Percentiles rank a stretch among this genome's conserved stretches.
phyloP scores from a whole-genome alignment of 2,888 invertebrate species.

The Escarpia spicata region DNA sequence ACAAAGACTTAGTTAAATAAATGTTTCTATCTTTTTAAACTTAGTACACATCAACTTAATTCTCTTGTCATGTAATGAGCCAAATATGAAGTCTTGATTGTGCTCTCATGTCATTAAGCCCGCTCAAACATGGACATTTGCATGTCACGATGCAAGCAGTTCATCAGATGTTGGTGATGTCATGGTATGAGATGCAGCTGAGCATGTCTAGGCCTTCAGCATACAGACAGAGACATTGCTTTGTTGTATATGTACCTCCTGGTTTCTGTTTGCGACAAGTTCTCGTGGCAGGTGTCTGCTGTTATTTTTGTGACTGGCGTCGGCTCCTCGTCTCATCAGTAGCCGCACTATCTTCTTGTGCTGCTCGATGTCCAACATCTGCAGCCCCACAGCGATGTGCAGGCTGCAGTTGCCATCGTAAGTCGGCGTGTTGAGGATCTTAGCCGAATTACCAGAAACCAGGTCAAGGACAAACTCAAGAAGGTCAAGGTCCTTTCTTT shows the following conservation, averaged over 20 bases:
- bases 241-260: too few species aligned
- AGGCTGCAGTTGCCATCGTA: slow-evolving; percentile 53
- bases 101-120: too few species aligned
- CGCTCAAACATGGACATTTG: too few species aligned
- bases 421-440: slow-evolving; percentile 50
- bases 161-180: too few species aligned
- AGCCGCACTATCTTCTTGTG: background rate
- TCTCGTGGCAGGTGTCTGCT: background rate
- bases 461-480: slow-evolving; percentile 51
- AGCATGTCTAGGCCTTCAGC: too few species aligned
- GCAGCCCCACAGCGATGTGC: slow-evolving; percentile 48
- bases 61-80: too few species aligned
- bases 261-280: background rate
- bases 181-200: too few species aligned
- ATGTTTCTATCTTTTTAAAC: too few species aligned
- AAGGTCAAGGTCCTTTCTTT: slow-evolving; percentile 47
- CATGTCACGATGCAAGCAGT: too few species aligned
- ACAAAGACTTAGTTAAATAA: background rate
- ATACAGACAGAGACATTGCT: too few species aligned
- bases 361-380: background rate
- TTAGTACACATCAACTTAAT: too few species aligned
- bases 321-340: background rate
- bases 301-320: background rate
- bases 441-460: slow-evolving; percentile 23
- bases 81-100: too few species aligned